Percentiles rank a stretch among this genome's conserved stretches.
Conservation (phyloP, 2,888 invertebrate genomes). For the Mythimna ferrago region DNA sequence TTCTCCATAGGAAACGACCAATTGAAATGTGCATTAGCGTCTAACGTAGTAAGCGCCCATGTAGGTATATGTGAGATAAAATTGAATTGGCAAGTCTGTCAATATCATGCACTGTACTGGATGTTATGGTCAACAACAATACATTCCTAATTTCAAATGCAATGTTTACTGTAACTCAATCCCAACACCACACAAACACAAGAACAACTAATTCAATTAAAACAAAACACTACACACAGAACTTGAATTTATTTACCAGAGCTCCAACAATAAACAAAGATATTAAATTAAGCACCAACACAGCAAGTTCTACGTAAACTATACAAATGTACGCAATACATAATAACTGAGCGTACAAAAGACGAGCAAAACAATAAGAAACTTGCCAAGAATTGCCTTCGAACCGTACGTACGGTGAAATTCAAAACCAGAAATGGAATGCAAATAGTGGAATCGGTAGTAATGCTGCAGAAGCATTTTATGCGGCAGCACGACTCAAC, state of each 20-base stretch:
- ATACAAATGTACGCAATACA: slow-evolving; percentile 60
- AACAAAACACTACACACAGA: slow-evolving; percentile 42
- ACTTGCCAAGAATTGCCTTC: slow-evolving; percentile 73
- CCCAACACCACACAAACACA: slow-evolving; percentile 14
- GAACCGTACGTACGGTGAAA: slow-evolving; percentile 69
- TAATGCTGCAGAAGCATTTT: slow-evolving; percentile 81
- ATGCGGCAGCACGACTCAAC: slow-evolving; percentile 81
- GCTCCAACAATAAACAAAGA: slow-evolving; percentile 50
- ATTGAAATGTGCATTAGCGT: too few species aligned
- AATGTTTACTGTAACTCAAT: neutral
- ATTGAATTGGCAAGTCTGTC: neutral
- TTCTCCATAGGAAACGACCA: too few species aligned
- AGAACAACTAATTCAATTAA: slow-evolving; percentile 41
- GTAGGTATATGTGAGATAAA: too few species aligned
- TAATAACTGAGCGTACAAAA: slow-evolving; percentile 69
- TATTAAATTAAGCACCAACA: slow-evolving; percentile 50
- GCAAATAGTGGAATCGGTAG: slow-evolving; percentile 85
- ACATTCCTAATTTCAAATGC: neutral
- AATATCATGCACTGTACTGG: neutral
- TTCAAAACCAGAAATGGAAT: slow-evolving; percentile 84
- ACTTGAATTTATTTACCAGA: slow-evolving; percentile 45
- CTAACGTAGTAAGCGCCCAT: too few species aligned
- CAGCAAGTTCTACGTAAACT: slow-evolving; percentile 42
- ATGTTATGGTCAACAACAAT: neutral
- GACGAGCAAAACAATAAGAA: slow-evolving; percentile 75